Base-by-base conservation (phyloP, 2,888 invertebrate species). In the Thereva nobilitata region DNA sequence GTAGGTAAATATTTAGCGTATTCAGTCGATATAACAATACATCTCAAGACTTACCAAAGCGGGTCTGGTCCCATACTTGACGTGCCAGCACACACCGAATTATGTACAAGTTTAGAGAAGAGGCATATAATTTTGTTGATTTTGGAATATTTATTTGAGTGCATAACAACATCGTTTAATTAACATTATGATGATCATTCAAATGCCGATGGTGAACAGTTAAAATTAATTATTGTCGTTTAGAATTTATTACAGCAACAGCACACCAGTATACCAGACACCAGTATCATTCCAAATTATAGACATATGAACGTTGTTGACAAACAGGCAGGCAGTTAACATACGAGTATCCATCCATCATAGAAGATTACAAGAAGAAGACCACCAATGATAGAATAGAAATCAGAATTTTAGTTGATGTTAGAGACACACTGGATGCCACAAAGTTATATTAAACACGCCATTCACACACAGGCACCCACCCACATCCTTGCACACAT, bases 61-160 rank as follows among this genome's bases (percentile, higher is more conserved):
- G 71, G 71, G 67, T 72, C 71, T 67, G 68, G 70, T 70, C 70
- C 72, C 70, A 71, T 68, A 68, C 72, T 72, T 68, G 64, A 63
- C 61, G 61, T 38, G 23, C 23, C 23, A 23, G 23, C 23, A 9
- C 40, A 40, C 40, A 54, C 7, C 12, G 7, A 10, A 47, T 10
- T 61, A 59, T 45, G 44, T 56, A 10, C 44, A n/a, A 9, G 44
- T 44, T 9, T 47, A 47, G 12, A 5, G 50, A 50, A 23, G 34
- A 50, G 35, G 8, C 35, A 7, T 50, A 23, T 50, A 23, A 59
- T 59, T 59, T 59, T 59, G 47, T 37, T 38, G 37, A 23, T 53
- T 53, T 53, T 53, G 7, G 37, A 53, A 38, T 53, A 38, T 53
- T 53, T 53, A 53, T 53, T 53, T 37, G 57, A 47, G 47, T 59